Percentiles rank a stretch among this genome's conserved stretches.
Evolutionary conservation across 30 jellyfish, hydroid and myxozoan genomes (phyloP).

Genomic region (Aurelia sp.): DNA sequence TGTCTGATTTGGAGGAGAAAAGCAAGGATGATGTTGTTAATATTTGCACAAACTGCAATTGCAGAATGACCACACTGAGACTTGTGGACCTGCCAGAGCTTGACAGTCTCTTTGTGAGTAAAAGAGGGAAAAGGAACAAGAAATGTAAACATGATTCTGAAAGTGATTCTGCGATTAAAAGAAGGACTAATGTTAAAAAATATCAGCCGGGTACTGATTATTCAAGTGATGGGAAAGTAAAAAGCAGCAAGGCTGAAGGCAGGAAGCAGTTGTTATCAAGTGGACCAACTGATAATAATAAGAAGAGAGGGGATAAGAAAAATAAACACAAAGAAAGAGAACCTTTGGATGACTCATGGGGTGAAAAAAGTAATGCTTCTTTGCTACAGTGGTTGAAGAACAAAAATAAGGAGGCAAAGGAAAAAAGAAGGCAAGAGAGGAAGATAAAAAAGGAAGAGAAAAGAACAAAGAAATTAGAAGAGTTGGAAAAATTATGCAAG

Average conservation of each 20-base stretch:
- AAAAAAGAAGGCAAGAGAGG: constrained; percentile 19
- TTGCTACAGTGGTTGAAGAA: constrained; percentile 47
- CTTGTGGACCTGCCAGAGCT: constrained; percentile 30
- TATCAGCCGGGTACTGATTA: not conserved
- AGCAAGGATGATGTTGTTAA: not conserved
- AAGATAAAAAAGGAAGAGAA: constrained; percentile 27
- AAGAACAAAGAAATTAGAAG: constrained; percentile 14
- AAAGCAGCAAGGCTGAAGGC: not conserved
- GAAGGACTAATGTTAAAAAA: not conserved
- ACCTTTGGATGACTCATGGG: constrained; percentile 40
- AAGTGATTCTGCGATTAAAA: not conserved
- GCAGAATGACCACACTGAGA: constrained; percentile 37
- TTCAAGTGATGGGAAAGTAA: not conserved
- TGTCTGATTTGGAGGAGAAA: too few relatives aligned
- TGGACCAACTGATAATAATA: not conserved
- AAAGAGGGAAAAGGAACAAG: not conserved
- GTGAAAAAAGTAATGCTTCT: constrained; percentile 19
- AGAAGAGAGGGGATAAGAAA: not conserved
- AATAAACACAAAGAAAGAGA: not conserved
- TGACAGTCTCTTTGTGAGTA: not conserved
- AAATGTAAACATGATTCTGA: not conserved
- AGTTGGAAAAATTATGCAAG: constrained; percentile 26
- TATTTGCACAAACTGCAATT: constrained; percentile 32
- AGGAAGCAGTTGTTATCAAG: not conserved
- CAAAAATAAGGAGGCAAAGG: constrained; percentile 29